Base-by-base conservation (phyloP, 2,888 invertebrate genomes). In the Capitulum mitella region DNA sequence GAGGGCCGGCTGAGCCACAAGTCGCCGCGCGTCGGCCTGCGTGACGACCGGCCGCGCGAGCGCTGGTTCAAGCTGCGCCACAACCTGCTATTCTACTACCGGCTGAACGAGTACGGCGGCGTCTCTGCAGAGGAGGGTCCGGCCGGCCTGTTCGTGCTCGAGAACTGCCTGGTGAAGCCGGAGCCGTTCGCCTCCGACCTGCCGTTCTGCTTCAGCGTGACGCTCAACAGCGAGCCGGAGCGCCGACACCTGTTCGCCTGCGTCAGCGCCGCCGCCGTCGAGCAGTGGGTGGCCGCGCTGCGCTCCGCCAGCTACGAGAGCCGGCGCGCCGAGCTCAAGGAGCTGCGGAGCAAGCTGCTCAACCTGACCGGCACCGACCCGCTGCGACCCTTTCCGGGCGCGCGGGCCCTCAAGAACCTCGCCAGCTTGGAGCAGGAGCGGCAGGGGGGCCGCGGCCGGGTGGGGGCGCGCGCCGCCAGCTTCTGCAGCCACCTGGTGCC, bases 1-100 rank as follows among this genome's bases (percentile, higher is more conserved):
- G 92, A 92, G 87, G 92, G 92, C 80, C 88, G 92, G 85, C 86
- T 92, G 82, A 91, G 91, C 84, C 91, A 92, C 84, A 90, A 90
- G 87, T 85, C 83, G 83, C 86, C 82, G 83, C 86, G 83, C 83
- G n/a, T 46, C 32, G 92, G 81, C 88, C 92, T 85, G 86, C 92
- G 82, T 90, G 91, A 84, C 91, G 92, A 84, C 90, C 90, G 87
- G 85, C 82, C 83, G 86, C 82, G 83, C 86, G 92, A 92, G 84
- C 88, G 92, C 84, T 92, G 91, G 89, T 93, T 93, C 86, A 91
- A 92, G 83, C 85, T 93, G 79, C 89, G 90, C 82, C 89, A 90
- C 83, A 93, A 93, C 85, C 88, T 92, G 83, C 86, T 93, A 78
- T 93, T 92, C 86, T 93, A 92, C 85, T 92, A 91, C 85, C 90